phyloP scores from a whole-genome alignment of 1,140 invertebrate species.

The Drosophila athabasca region DNA sequence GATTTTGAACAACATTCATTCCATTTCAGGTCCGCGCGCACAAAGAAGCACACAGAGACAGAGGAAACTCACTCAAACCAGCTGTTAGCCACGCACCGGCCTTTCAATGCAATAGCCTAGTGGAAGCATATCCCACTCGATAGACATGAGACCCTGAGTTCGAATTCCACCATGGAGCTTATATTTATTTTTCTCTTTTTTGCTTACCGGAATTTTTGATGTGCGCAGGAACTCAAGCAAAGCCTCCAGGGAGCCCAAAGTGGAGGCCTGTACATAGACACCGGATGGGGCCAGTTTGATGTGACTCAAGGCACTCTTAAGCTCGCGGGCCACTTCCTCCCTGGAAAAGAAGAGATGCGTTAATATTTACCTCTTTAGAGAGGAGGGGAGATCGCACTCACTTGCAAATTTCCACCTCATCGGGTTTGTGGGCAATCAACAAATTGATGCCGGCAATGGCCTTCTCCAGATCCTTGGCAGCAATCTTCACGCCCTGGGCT shows the following conservation, averaged over 20 bases:
- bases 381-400: slow-evolving; percentile 54
- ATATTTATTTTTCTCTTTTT: neutral
- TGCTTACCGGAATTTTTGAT: slow-evolving; percentile 97
- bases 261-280: slow-evolving; percentile 99
- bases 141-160: no score
- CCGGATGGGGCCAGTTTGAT: slow-evolving; percentile 96
- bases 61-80: no score
- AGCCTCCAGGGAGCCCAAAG: slow-evolving; percentile 98
- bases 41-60: no score
- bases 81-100: no score
- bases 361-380: neutral
- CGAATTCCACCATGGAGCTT: no score
- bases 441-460: slow-evolving; percentile 97
- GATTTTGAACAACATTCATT: no score
- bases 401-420: slow-evolving; percentile 94
- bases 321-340: slow-evolving; percentile 91
- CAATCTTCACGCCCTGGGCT: slow-evolving; percentile 99
- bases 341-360: slow-evolving; percentile 80
- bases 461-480: slow-evolving; percentile 98
- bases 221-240: slow-evolving; percentile 96
- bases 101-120: no score
- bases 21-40: no score
- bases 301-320: slow-evolving; percentile 94
- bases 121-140: no score
- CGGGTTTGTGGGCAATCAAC: slow-evolving; percentile 94